phyloP scores from a whole-genome alignment of 2,113 vertebrate species.

The Pao palembangensis region DNA sequence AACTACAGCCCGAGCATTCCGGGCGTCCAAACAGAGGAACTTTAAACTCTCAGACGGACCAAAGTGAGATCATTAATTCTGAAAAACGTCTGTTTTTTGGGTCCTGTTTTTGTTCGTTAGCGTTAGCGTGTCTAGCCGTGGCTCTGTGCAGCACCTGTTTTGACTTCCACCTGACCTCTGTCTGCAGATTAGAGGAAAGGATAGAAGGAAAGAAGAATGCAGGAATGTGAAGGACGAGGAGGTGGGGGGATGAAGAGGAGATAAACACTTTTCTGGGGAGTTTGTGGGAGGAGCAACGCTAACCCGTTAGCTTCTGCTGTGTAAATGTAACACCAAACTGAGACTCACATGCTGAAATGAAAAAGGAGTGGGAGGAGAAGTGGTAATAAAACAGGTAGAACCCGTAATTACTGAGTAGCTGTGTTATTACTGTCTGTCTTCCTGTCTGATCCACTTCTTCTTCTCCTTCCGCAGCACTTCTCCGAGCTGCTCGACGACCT shows the following conservation, averaged over 20 bases:
- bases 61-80: too few relatives aligned
- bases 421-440: conserved; percentile 31
- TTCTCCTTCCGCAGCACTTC: conserved; percentile 81
- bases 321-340: conserved; percentile 33
- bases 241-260: conserved; percentile 2
- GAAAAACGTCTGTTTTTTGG: too few relatives aligned
- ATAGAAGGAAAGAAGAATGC: neutral
- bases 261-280: neutral
- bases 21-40: too few relatives aligned
- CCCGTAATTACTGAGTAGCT: neutral
- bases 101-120: too few relatives aligned
- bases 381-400: conserved; percentile 23
- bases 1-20: too few relatives aligned
- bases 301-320: conserved; percentile 2
- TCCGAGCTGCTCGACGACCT: conserved; percentile 94
- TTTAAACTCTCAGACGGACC: too few relatives aligned
- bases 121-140: too few relatives aligned
- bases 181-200: neutral
- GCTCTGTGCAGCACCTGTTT: too few relatives aligned
- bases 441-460: conserved; percentile 5
- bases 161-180: too few relatives aligned
- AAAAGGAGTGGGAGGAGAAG: conserved; percentile 3
- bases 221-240: conserved; percentile 4
- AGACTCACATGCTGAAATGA: conserved; percentile 21
- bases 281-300: too few relatives aligned